Evolutionary conservation across 2,797 vertebrate species (phyloP), one percentile per base, ranked within the genome.

Genomic region (Steatocranus sp.): DNA sequence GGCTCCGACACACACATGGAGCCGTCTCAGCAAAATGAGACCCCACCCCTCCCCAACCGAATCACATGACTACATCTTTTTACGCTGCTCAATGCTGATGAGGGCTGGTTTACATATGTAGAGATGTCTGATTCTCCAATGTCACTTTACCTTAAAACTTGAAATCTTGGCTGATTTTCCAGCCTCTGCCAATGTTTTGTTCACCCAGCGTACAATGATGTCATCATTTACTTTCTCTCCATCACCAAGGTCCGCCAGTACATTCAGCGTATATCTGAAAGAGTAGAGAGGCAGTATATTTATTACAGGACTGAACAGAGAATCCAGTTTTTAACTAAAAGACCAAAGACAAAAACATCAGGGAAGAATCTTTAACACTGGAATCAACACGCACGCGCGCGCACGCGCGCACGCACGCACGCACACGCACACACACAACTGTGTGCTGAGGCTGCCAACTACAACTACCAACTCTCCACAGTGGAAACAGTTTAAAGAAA

Each of bases 161-260:
- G 96, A 94, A 89, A 99, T 99, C 88, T 96, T 99, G 49, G 97
- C 95, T 14, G 95, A 95, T 93, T 99, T 99, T 90, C 97, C 97
- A 82, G 98, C 98, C 32, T 96, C 95, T 7, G 88, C 91, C 95
- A 99, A 94, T 3, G 96, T 98, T 92, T 94, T 94, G 93, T 99
- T 99, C 80, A 99, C 98, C 98, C 98, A 99, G 9, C 89, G 97
- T 85, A 99, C 96, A 79, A 99, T 99, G 89, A 98, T 96, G 63
- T 98, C 97, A 80, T 99, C 99, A 0, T 98, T 99, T 12, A 95
- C 98, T 94, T 99, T 99, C 91, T 97, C 92, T 54, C 98, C 98
- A 0, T 98, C 97, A 15, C 98, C 98, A 70, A 99, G 95, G 38
- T 97, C 95, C 91, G 97, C 97, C 2, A 99, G 93, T 27, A 99